These are phyloP conservation scores for Sebastes fasciatus DNA, from an alignment of 2,113 vertebrate species.

Conservation along the genomic window DNA sequence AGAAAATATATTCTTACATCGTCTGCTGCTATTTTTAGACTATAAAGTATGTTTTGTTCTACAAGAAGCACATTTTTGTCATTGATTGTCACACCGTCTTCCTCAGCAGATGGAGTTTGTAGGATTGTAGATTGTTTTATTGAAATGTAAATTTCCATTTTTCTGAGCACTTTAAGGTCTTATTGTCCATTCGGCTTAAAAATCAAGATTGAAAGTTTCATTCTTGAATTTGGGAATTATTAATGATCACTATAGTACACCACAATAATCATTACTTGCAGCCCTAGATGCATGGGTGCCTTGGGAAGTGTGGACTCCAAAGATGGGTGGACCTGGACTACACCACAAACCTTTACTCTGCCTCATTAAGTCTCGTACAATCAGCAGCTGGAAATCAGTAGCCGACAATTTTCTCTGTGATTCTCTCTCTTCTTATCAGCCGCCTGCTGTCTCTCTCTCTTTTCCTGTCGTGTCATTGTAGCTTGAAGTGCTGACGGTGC, in stretches of 20 bases:
- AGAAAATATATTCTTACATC: background rate
- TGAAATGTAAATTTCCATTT: background rate
- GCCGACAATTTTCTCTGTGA: background rate
- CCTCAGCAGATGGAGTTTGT: background rate
- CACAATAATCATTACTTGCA: background rate
- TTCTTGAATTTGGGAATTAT: background rate
- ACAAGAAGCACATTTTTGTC: background rate
- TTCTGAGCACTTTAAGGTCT: background rate
- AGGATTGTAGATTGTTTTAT: background rate
- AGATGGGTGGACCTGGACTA: background rate
- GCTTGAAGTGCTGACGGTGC: slow-evolving; percentile 53
- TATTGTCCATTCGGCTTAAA: background rate
- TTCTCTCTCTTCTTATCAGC: slow-evolving; percentile 34
- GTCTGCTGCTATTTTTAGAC: background rate
- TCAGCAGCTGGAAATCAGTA: slow-evolving; percentile 25
- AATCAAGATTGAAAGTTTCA: background rate
- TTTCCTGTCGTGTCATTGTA: slow-evolving; percentile 43
- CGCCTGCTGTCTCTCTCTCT: slow-evolving; percentile 15
- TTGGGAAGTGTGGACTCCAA: background rate
- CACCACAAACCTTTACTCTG: background rate
- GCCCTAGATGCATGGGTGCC: background rate
- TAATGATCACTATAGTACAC: background rate
- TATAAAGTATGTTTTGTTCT: background rate
- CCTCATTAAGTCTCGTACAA: background rate
- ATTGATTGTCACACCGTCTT: background rate